These are phyloP conservation scores for Patella ulyssiponensis DNA, from an alignment of 2,888 invertebrate species.

Conservation along the genomic window DNA sequence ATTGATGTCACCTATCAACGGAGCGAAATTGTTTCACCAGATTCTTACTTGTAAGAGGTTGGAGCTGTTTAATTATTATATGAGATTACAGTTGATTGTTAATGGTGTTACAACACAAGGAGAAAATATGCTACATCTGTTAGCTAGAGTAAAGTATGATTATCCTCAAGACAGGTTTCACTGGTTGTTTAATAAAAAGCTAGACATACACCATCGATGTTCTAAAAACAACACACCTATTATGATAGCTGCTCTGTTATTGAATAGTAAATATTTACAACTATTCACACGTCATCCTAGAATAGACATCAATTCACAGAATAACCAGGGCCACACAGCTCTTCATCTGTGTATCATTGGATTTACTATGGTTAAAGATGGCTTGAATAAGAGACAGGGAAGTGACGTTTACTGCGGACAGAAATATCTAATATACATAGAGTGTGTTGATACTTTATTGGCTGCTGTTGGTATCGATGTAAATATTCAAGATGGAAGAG, in stretches of 20 bases:
- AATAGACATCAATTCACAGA: neutral
- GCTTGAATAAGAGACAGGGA: neutral
- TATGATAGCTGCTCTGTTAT: neutral
- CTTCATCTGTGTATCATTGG: constrained; percentile 1
- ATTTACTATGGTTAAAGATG: neutral
- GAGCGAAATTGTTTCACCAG: no score
- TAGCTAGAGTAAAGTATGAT: neutral
- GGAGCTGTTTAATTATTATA: no score
- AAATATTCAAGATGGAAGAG: neutral
- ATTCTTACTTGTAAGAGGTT: no score
- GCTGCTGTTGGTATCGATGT: neutral
- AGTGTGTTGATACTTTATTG: neutral
- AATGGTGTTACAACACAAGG: neutral
- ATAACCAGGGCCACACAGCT: neutral
- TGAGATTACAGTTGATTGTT: no score
- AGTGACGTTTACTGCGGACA: neutral
- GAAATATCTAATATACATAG: neutral
- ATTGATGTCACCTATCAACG: no score
- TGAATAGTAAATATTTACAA: neutral
- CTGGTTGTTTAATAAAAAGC: neutral
- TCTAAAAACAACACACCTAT: neutral
- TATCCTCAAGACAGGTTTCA: neutral
- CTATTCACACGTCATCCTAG: neutral
- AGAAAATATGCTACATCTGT: neutral
- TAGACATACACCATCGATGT: neutral